Base-by-base conservation (phyloP, 1,140 invertebrate species). In the Bombus huntii region DNA sequence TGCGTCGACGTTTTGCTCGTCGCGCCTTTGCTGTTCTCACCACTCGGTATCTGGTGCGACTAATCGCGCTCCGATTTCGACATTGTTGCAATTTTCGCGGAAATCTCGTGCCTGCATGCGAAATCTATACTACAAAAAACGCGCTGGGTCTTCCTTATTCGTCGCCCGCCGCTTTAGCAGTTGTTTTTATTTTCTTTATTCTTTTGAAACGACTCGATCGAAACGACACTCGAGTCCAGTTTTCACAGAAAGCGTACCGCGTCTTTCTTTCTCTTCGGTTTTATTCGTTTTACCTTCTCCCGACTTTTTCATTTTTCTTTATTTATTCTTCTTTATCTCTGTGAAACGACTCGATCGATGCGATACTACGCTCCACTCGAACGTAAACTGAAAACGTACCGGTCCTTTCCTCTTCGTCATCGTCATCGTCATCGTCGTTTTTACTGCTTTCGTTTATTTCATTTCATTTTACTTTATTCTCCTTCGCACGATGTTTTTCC, bases 81-180 rank as follows among this genome's bases (percentile, higher is more conserved):
- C 71, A 44, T 34, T 53, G 59, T 42, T 34, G 78, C 62, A 31
- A 75, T 66, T 68, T 70, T 82, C 73, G 34, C 31, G 15, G 8
- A 18, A 31, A 42, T 74, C 74, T 65, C 65, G 68, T 44, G 65
- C 37, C 74, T 65, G 57, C 53, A 1, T 59, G 4, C 22, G 59
- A 87, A 87, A 90, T 90, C 88, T 79, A 85, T 87, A 72, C 37
- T 28, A 53, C 0, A 34, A 22, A 22, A 8, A 53, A 53, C 34
- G 0, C 10, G 3, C 37, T 39, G 3, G 1, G 9, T n/a, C 28
- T n/a, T 15, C 15, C 5, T n/a, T 31, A 0, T 0, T 10, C n/a
- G 0, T 10, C 1, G 0, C 18, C 47, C 18, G 18, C 0, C 47
- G 18, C 18, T 53, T 22, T 53, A 47, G 47, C 47, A 18, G 10